These are phyloP conservation scores for Aporophyla nigra DNA, from an alignment of 2,888 invertebrate species.

Conservation along the genomic window DNA sequence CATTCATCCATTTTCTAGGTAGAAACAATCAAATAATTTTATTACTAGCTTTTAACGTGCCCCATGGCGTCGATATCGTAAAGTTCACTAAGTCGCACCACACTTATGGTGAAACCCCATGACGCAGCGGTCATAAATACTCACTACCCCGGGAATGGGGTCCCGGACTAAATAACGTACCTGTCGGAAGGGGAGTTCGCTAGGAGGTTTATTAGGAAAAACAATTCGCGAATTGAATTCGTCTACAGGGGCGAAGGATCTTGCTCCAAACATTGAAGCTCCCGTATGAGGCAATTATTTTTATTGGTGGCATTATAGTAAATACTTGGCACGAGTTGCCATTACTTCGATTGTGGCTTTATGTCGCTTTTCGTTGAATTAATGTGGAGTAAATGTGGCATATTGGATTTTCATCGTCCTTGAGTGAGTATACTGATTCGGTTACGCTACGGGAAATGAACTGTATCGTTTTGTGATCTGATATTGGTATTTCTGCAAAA, in stretches of 20 bases:
- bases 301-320: slow-evolving; percentile 36
- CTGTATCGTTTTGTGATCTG: slow-evolving; percentile 7
- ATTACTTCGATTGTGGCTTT: slow-evolving; percentile 27
- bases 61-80: slow-evolving; percentile 64
- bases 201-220: slow-evolving; percentile 69
- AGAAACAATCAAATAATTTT: slow-evolving; percentile 48
- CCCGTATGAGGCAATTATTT: slow-evolving; percentile 43
- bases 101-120: slow-evolving; percentile 77
- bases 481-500: slow-evolving; percentile 1
- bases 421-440: slow-evolving; percentile 22
- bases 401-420: slow-evolving; percentile 26
- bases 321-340: slow-evolving; percentile 26
- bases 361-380: slow-evolving; percentile 20
- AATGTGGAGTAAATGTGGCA: slow-evolving; percentile 23
- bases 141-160: slow-evolving; percentile 53
- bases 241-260: slow-evolving; percentile 33
- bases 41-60: slow-evolving; percentile 54
- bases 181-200: slow-evolving; percentile 60
- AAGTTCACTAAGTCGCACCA: slow-evolving; percentile 69
- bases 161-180: slow-evolving; percentile 61
- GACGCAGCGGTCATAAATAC: slow-evolving; percentile 80
- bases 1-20: not conserved
- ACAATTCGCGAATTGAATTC: slow-evolving; percentile 68
- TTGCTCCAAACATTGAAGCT: slow-evolving; percentile 20
- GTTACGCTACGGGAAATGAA: slow-evolving; percentile 30